Conservation (phyloP, 2,888 invertebrate species). For the Capitulum mitella region DNA sequence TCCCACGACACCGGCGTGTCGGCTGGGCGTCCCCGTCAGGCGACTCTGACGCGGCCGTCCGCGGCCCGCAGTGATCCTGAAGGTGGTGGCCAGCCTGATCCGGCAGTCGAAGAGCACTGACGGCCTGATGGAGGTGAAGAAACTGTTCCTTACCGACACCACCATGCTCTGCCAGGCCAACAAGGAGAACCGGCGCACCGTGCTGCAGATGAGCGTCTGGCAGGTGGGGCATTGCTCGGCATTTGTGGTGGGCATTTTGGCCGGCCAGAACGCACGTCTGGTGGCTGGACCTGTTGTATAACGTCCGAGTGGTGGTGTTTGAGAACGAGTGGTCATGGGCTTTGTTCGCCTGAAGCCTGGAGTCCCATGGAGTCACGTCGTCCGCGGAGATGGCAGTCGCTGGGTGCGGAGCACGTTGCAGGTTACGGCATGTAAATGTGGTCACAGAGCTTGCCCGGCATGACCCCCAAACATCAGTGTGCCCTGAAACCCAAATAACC, state of each 20-base stretch:
- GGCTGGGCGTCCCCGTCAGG: no score
- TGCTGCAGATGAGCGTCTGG: slow-evolving; percentile 99
- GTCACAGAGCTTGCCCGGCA: no score
- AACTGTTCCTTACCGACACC: slow-evolving; percentile 94
- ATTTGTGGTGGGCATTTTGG: no score
- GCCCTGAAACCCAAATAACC: neutral
- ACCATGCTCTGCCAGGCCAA: slow-evolving; percentile 95
- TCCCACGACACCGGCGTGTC: no score
- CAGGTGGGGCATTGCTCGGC: slow-evolving; percentile 51
- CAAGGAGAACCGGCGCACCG: slow-evolving; percentile 91
- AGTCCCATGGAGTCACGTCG: neutral
- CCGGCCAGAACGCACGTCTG: no score
- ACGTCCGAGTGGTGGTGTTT: neutral
- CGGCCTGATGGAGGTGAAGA: slow-evolving; percentile 84
- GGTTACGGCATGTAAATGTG: no score
- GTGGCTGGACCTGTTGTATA: no score
- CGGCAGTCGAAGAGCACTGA: slow-evolving; percentile 93
- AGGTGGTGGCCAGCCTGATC: slow-evolving; percentile 94
- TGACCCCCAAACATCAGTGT: no score
- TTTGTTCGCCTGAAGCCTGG: neutral
- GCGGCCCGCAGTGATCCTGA: slow-evolving; percentile 73
- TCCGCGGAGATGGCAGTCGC: neutral
- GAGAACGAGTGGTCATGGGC: neutral
- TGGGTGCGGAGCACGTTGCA: neutral
- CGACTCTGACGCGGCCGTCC: no score